Conservation (phyloP, 2,113 vertebrate species). For the Apteryx mantelli region DNA sequence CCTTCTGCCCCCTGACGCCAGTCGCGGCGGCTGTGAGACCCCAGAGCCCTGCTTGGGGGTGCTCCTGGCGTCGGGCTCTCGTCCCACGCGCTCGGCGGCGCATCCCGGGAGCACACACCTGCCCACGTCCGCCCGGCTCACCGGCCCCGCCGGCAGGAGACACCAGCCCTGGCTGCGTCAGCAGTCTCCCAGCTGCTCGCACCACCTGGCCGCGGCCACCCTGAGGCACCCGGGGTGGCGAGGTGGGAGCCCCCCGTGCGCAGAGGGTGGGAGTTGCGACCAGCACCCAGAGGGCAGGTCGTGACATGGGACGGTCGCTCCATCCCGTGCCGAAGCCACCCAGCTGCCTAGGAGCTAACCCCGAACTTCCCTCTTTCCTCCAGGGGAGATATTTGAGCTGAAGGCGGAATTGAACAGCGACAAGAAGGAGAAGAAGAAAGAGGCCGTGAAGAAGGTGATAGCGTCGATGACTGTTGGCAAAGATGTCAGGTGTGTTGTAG, state of each 20-base stretch:
- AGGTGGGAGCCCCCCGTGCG: background rate
- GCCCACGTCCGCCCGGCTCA: too few relatives aligned
- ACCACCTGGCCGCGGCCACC: background rate
- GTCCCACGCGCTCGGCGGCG: too few relatives aligned
- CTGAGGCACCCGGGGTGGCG: background rate
- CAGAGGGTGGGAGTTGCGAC: background rate
- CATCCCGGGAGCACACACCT: too few relatives aligned
- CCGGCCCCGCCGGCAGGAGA: too few relatives aligned
- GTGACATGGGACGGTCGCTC: too few relatives aligned
- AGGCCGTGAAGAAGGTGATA: conserved; percentile 99
- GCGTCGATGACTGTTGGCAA: conserved; percentile 99
- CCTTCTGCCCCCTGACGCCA: background rate
- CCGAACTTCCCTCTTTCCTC: background rate
- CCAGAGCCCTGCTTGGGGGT: too few relatives aligned
- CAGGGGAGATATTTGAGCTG: conserved; percentile 98
- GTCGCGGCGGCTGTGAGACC: too few relatives aligned
- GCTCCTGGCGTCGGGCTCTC: too few relatives aligned
- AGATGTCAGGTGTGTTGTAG: conserved; percentile 89
- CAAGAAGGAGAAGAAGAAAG: conserved; percentile 99
- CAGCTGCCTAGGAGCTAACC: background rate
- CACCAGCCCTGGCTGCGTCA: too few relatives aligned
- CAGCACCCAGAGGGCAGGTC: background rate
- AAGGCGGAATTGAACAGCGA: conserved; percentile 98
- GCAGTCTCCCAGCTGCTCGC: too few relatives aligned
- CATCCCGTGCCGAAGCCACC: background rate